phyloP scores from a whole-genome alignment of 2,797 vertebrate species.

The Myoxocephalus aenaeus region DNA sequence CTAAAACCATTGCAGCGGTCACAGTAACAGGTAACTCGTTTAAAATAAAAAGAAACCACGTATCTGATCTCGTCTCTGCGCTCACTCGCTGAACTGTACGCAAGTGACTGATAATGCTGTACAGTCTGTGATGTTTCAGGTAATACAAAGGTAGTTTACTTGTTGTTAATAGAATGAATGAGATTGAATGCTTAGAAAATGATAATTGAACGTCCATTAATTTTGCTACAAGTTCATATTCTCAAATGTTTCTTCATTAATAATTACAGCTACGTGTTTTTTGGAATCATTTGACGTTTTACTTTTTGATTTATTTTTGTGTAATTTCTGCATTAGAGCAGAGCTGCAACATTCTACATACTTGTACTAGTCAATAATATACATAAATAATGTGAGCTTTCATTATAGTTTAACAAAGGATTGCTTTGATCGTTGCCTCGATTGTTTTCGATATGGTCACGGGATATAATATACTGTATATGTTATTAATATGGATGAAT shows the following conservation, averaged over 20 bases:
- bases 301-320: background rate
- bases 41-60: background rate
- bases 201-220: no score
- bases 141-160: no score
- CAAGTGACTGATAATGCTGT: background rate
- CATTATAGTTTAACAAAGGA: background rate
- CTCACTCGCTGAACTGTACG: background rate
- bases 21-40: constrained; percentile 60
- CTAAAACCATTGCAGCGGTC: constrained; percentile 51
- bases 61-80: background rate
- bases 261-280: background rate
- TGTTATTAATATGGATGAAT: background rate
- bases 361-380: background rate
- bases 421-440: background rate
- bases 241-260: background rate
- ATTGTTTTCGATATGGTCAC: background rate
- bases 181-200: background rate
- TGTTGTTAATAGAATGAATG: background rate
- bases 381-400: background rate
- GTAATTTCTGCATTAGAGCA: background rate
- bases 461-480: background rate
- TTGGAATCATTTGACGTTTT: background rate
- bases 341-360: background rate
- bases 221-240: background rate
- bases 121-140: background rate